These are phyloP conservation scores for Archocentrus centrarchus DNA, from an alignment of 2,113 vertebrate genomes.

Conservation along the genomic window DNA sequence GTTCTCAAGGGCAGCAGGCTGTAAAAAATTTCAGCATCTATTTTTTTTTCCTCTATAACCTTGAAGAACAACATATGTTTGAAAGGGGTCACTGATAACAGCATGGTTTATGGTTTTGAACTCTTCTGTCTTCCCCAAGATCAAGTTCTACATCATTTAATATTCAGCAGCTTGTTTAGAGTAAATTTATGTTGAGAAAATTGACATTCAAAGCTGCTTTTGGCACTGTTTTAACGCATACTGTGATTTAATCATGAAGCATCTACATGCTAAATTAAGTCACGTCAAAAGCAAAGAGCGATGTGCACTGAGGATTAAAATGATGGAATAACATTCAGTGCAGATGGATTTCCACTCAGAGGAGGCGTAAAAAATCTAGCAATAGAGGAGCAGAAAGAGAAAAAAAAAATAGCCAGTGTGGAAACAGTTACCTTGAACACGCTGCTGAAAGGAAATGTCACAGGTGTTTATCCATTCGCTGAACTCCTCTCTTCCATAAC, in stretches of 20 bases:
- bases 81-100: conserved; percentile 19
- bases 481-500: conserved; percentile 73
- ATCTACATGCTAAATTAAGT: conserved; percentile 15
- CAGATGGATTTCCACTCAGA: not conserved
- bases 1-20: conserved; percentile 40
- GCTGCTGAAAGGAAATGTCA: conserved; percentile 73
- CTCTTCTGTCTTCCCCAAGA: not conserved
- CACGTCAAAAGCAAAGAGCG: conserved; percentile 6
- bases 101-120: conserved; percentile 10
- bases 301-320: conserved; percentile 6
- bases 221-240: not conserved
- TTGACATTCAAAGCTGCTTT: conserved; percentile 8
- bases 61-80: conserved; percentile 57
- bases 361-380: conserved; percentile 3
- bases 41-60: conserved; percentile 33
- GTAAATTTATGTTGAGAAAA: not conserved
- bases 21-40: conserved; percentile 39
- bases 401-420: conserved; percentile 6
- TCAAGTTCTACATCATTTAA: not conserved
- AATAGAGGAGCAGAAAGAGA: not conserved
- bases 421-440: conserved; percentile 56
- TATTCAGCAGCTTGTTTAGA: not conserved
- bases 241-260: conserved; percentile 1
- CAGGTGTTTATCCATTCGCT: conserved; percentile 73
- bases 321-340: not conserved